Percentiles rank a stretch among this genome's conserved stretches.
Conservation (phyloP, 1,140 invertebrate species). For the Bombyx mandarina region DNA sequence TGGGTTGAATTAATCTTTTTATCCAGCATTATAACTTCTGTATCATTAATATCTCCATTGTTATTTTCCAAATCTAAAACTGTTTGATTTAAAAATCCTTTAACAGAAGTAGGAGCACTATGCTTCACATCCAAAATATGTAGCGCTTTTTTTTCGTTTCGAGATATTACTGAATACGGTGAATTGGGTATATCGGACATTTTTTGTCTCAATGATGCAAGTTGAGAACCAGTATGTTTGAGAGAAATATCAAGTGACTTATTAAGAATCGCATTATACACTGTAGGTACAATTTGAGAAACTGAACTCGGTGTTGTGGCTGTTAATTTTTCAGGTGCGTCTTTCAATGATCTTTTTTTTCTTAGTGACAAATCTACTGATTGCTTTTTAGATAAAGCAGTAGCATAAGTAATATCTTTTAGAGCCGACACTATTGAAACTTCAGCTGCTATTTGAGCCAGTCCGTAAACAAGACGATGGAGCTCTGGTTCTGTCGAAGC, state of each 20-base stretch:
- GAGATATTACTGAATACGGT: conserved; percentile 41
- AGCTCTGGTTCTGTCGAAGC: conserved; percentile 57
- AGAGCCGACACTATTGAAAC: conserved; percentile 58
- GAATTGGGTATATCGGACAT: conserved; percentile 10
- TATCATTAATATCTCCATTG: conserved; percentile 26
- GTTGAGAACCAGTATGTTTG: conserved; percentile 1
- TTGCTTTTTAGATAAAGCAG: conserved; percentile 55
- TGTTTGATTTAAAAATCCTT: conserved; percentile 60
- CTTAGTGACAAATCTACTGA: conserved; percentile 54
- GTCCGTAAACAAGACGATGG: conserved; percentile 54
- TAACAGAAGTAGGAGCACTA: conserved; percentile 8
- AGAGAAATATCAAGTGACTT: conserved; percentile 18
- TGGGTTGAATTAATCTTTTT: conserved; percentile 43
- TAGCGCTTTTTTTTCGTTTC: conserved; percentile 27
- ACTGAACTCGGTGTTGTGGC: conserved; percentile 12
- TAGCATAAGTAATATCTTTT: conserved; percentile 57
- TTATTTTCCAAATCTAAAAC: conserved; percentile 40
- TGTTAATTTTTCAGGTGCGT: conserved; percentile 14
- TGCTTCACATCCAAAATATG: conserved; percentile 30
- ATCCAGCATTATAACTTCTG: conserved; percentile 37
- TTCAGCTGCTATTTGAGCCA: conserved; percentile 59
- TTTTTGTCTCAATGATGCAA: conserved; percentile 9
- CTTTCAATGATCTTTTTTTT: conserved; percentile 38
- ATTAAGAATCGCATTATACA: conserved; percentile 42
- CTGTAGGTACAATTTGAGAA: conserved; percentile 12